Base-by-base conservation (phyloP, 2,113 vertebrate genomes). In the Accipiter virgatus region DNA sequence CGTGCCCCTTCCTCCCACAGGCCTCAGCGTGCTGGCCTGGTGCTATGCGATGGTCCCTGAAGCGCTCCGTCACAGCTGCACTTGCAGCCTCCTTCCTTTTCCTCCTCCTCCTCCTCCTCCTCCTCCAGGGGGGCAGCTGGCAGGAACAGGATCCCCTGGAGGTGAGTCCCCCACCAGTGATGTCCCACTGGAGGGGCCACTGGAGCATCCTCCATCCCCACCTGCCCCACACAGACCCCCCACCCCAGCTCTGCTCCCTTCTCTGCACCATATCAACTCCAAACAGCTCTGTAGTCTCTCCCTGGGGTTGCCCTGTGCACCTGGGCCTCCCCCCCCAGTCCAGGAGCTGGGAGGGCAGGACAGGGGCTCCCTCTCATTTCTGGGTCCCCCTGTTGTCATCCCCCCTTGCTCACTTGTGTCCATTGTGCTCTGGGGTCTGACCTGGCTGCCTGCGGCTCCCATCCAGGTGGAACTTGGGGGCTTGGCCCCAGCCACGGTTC, bases 21-120 rank as follows among this genome's bases (percentile, higher is more conserved):
- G 84, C 22, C 67, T 40, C 55, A 8, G 65, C 8, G 25, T 52
- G 61, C 40, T 3, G 0, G 31, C 75, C 56, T 8, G 1, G 15
- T 38, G 87, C 87, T 27, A 96, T 97, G 97, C 66, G 97, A 63
- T 97, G 93, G 81, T 97, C 84, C 43, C 68, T 34, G 53, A 96
- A 73, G 32, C 95, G 96, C 38, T 88, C 15, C 43, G 52, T 97
- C 66, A 31, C 1, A 0, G 50, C 81, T 63, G 52, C 7, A 3
- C 68, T 97, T 0, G 1, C 50, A 56, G 59, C 71, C 63, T 53
- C 50, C 62, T 73, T 72, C 40, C 12, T 97, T 63, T 23, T 96
- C 45, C 32, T 95, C 67, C 15, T 97, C 75, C 32, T 81, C 55
- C 14, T 79, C 45, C 45, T 45, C 36, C 38, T 42, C 40, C 21